Evolutionary conservation across 2,113 vertebrate species (phyloP).

Genomic region (Perca flavescens): DNA sequence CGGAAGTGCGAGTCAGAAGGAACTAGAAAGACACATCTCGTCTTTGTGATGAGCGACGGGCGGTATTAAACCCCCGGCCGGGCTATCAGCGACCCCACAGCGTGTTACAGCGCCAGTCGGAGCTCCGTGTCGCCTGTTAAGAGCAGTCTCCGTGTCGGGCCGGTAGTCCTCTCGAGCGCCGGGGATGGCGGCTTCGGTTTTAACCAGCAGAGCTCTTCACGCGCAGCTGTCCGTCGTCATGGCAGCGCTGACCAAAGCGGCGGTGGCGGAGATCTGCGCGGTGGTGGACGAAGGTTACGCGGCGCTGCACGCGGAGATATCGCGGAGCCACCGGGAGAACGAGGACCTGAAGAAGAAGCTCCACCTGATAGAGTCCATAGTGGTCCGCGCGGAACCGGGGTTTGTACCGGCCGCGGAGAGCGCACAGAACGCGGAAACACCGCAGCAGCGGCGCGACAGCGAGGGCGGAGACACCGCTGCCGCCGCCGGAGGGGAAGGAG

Average conservation of each 20-base stretch:
- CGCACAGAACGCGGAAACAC: neutral
- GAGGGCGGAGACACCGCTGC: neutral
- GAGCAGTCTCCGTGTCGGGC: too few species aligned
- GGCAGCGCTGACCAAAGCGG: conserved; percentile 74
- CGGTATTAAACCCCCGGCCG: neutral
- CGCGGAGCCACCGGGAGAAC: conserved; percentile 71
- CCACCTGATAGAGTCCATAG: conserved; percentile 78
- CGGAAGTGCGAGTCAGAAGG: conserved; percentile 18
- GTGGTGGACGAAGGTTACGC: conserved; percentile 74
- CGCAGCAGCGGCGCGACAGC: conserved; percentile 18
- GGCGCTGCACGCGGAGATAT: conserved; percentile 70
- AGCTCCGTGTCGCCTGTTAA: neutral
- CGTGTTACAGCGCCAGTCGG: neutral
- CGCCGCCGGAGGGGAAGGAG: conserved; percentile 3
- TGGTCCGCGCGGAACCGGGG: conserved; percentile 55
- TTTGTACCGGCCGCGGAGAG: neutral
- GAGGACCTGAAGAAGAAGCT: conserved; percentile 77
- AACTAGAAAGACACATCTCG: neutral
- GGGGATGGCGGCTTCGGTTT: conserved; percentile 37
- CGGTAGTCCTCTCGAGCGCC: neutral
- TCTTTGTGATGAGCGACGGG: neutral
- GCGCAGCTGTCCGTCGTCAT: conserved; percentile 75
- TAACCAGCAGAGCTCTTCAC: conserved; percentile 51
- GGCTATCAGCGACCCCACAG: neutral
- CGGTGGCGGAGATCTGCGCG: conserved; percentile 77